Conservation (phyloP, 2,797 vertebrate genomes). For the Heteromormyrus szaboi region DNA sequence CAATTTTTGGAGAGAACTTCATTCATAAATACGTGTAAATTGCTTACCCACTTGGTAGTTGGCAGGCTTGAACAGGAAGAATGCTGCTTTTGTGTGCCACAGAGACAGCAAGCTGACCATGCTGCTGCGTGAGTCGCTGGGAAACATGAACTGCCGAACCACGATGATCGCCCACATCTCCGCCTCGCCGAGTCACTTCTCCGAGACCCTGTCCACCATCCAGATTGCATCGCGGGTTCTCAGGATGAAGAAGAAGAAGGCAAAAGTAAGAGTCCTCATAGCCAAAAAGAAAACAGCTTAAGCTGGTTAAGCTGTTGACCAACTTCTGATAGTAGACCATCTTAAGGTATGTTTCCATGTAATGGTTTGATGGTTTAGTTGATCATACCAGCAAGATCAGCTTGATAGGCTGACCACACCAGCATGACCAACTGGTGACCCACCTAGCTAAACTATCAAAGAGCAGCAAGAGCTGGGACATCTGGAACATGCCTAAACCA, state of each 20-base stretch:
- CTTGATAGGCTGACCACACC: background rate
- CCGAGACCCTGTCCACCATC: constrained; percentile 91
- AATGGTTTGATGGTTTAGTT: background rate
- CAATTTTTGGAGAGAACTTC: background rate
- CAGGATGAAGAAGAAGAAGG: constrained; percentile 98
- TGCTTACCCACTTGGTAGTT: background rate
- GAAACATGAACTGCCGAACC: constrained; percentile 98
- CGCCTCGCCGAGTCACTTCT: constrained; percentile 79
- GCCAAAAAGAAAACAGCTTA: background rate
- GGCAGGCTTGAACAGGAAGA: background rate
- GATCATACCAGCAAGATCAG: background rate
- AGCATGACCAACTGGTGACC: background rate
- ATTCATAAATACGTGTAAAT: background rate
- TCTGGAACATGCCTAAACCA: background rate
- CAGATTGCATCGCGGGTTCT: constrained; percentile 93
- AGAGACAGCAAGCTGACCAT: constrained; percentile 99
- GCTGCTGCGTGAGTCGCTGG: constrained; percentile 94
- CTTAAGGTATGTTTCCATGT: background rate
- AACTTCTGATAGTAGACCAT: background rate
- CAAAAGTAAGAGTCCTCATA: constrained; percentile 73
- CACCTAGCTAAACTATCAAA: background rate
- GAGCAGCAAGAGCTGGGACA: background rate
- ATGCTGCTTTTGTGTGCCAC: constrained; percentile 1
- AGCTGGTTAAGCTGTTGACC: background rate
- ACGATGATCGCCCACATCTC: constrained; percentile 99